These are phyloP conservation scores for Plestiodon gilberti DNA, from an alignment of 2,113 vertebrate species.

Conservation along the genomic window DNA sequence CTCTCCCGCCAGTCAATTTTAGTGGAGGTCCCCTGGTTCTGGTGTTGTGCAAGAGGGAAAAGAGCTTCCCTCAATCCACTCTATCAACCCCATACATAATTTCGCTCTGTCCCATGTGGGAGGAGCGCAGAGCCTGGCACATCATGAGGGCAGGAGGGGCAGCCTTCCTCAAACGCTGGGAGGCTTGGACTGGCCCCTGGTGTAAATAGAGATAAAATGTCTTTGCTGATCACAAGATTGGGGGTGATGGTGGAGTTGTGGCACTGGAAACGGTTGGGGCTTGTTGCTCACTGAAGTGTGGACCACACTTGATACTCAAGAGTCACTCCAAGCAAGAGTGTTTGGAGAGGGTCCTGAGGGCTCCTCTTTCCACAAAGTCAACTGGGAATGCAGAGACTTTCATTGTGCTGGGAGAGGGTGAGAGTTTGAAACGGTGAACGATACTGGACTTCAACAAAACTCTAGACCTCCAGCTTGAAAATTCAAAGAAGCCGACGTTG, in stretches of 20 bases:
- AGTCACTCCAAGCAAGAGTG: not conserved
- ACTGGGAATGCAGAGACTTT: not conserved
- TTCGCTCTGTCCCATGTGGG: no score
- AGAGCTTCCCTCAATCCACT: no score
- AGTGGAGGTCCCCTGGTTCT: no score
- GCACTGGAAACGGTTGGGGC: not conserved
- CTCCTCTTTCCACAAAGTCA: not conserved
- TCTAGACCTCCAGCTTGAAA: not conserved
- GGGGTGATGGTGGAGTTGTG: not conserved
- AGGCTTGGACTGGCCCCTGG: no score
- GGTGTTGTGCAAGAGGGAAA: no score
- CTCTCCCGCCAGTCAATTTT: no score
- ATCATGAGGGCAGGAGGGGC: no score
- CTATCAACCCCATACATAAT: no score
- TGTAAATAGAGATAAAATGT: no score
- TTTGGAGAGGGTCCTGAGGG: not conserved
- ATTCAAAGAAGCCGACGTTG: not conserved
- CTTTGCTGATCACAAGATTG: not conserved
- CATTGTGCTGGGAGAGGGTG: not conserved
- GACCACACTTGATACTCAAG: no score
- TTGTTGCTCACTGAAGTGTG: not conserved
- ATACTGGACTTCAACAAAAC: not conserved
- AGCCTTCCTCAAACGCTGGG: no score
- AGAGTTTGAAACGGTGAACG: not conserved
- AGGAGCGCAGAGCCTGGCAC: no score